A percentile compares a stretch with the other conserved stretches of the same genome.
Evolutionary conservation across 1,140 invertebrate species (phyloP).

Genomic region (Drosophila lini): DNA sequence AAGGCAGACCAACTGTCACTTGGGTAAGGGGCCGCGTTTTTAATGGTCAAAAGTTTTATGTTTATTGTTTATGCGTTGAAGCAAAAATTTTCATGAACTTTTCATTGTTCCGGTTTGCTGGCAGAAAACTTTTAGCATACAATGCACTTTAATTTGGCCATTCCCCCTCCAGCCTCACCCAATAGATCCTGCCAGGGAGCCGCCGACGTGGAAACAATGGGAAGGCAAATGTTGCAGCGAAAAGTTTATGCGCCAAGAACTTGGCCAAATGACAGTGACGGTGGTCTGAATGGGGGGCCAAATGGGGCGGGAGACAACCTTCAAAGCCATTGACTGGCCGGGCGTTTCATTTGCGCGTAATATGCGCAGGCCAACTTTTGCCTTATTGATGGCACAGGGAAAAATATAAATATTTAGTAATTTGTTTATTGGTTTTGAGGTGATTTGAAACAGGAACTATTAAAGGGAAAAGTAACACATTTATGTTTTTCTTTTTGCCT

Average conservation of each 20-base stretch:
- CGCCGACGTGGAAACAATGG: constrained; percentile 64
- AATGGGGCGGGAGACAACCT: constrained; percentile 17
- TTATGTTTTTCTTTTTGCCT: not conserved
- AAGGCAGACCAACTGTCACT: constrained; percentile 56
- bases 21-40: constrained; percentile 64
- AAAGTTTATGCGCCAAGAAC: constrained; percentile 78
- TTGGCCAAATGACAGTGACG: constrained; percentile 74
- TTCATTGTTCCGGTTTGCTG: constrained; percentile 81
- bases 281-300: constrained; percentile 11
- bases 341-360: constrained; percentile 58
- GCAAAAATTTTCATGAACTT: constrained; percentile 83
- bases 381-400: constrained; percentile 51
- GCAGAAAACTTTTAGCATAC: constrained; percentile 76
- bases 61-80: constrained; percentile 82
- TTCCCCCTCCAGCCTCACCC: not conserved
- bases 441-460: not conserved
- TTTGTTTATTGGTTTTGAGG: not conserved
- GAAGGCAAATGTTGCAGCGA: constrained; percentile 76
- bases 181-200: constrained; percentile 32
- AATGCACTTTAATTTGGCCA: constrained; percentile 78
- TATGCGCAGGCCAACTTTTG: constrained; percentile 51
- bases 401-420: constrained; percentile 32
- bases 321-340: constrained; percentile 54
- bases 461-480: not conserved
- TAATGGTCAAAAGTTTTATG: constrained; percentile 82